Evolutionary conservation across 2,113 vertebrate genomes (phyloP).

Genomic region (Hyaena hyaena): DNA sequence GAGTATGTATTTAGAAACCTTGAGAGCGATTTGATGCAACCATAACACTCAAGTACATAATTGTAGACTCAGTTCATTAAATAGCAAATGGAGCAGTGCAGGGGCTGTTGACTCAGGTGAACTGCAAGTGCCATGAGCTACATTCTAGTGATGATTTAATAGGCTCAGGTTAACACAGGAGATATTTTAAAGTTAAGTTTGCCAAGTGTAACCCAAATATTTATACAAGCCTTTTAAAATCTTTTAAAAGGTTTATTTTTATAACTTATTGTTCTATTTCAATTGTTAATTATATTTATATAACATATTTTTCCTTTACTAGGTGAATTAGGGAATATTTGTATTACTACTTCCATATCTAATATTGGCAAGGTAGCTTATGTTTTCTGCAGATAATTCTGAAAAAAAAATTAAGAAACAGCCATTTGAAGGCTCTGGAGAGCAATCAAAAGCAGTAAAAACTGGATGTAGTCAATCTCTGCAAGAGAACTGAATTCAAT

Average conservation of each 20-base stretch:
- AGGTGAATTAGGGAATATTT: conserved; percentile 12
- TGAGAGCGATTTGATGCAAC: neutral
- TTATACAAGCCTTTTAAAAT: neutral
- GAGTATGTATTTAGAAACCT: neutral
- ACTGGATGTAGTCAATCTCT: neutral
- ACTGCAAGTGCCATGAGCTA: neutral
- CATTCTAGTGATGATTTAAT: neutral
- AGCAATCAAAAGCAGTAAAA: neutral
- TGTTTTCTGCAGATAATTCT: neutral
- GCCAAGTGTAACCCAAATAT: neutral
- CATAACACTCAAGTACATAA: neutral
- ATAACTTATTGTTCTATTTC: neutral
- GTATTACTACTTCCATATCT: neutral
- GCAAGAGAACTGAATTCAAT: neutral
- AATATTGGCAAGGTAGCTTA: neutral
- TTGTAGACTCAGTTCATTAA: neutral
- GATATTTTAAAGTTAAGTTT: neutral
- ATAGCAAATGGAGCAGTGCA: neutral
- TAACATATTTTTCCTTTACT: neutral
- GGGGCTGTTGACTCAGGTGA: neutral
- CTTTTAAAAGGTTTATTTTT: neutral
- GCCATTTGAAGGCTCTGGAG: neutral
- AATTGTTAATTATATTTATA: neutral
- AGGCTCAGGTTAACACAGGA: neutral
- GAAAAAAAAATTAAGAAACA: neutral